phyloP scores from a whole-genome alignment of 1,140 invertebrate species.

The Ptiloglossa arizonensis region DNA sequence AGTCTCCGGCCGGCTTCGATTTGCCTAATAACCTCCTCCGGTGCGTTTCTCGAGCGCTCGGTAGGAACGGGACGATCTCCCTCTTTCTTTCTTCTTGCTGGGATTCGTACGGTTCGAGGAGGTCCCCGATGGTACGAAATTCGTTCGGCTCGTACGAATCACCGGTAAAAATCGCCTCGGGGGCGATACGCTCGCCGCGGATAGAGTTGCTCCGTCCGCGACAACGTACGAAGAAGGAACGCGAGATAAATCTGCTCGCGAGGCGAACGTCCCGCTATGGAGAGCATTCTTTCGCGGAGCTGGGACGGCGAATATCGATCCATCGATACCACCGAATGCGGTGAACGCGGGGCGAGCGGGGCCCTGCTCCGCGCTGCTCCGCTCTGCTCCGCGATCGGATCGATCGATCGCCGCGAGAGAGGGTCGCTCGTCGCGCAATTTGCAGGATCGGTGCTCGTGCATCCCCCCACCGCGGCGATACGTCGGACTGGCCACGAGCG shows the following conservation, averaged over 20 bases:
- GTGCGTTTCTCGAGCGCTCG: too few species aligned
- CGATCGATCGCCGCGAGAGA: slow-evolving; percentile 16
- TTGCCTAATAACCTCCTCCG: background rate
- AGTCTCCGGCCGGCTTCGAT: background rate
- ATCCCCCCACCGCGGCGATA: background rate
- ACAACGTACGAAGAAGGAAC: background rate
- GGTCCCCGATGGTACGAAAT: too few species aligned
- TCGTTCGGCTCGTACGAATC: too few species aligned
- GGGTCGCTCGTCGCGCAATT: slow-evolving; percentile 40
- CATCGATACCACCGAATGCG: slow-evolving; percentile 32
- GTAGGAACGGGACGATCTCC: too few species aligned
- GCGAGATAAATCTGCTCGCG: slow-evolving; percentile 19
- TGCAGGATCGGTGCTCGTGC: slow-evolving; percentile 55
- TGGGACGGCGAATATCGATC: slow-evolving; percentile 39
- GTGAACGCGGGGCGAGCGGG: slow-evolving; percentile 4
- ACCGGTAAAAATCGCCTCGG: background rate
- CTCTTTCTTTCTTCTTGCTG: too few species aligned
- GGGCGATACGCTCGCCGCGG: background rate
- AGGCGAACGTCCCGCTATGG: background rate
- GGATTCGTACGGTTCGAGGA: too few species aligned
- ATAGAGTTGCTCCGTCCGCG: slow-evolving; percentile 3
- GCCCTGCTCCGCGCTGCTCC: too few species aligned
- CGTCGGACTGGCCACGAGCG: slow-evolving; percentile 16
- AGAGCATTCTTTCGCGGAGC: slow-evolving; percentile 12
- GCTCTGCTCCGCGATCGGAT: slow-evolving; percentile 14